Evolutionary conservation across 1,140 invertebrate genomes (phyloP), one percentile per base, ranked within the genome.

Genomic region (Diplogasteroides magnus): DNA sequence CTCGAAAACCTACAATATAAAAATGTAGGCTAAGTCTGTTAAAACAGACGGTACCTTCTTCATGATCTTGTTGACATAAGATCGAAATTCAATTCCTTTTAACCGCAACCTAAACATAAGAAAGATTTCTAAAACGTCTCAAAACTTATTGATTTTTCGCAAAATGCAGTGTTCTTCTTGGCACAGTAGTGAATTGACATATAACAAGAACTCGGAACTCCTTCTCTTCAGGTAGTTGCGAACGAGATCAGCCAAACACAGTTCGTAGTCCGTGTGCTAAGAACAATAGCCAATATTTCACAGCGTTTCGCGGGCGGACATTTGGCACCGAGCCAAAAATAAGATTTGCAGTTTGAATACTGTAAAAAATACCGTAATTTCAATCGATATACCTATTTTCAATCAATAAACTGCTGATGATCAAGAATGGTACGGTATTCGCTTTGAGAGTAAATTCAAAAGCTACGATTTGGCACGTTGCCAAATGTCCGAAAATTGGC

Each of bases 201-300:
- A 77, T 66, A 11, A 73, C 76, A 55, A 78, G 31, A 15, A 78
- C 70, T 28, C 70, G 67, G 32, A 77, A 77, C 15, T 73, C 64
- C 60, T 77, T 67, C 2, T 70, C 57, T 59, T 27, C 29, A 77
- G 72, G 73, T 77, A 77, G 29, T 63, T n/a, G 19, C 69, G 67
- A 2, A 77, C 70, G 37, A 79, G 64, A 26, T 72, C 68, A 11
- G 70, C 67, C n/a, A 78, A 63, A 57, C 77, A 77, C 2, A 78
- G 27, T 61, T 77, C 77, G 26, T 78, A 72, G 23, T 75, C 67
- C 15, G n/a, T n/a, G n/a, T n/a, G n/a, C n/a, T n/a, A n/a, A n/a
- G n/a, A n/a, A n/a, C n/a, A n/a, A n/a, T n/a, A n/a, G n/a, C n/a
- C n/a, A n/a, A n/a, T n/a, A n/a, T n/a, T n/a, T n/a, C n/a, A n/a